Evolutionary conservation across 2,888 invertebrate species (phyloP), one percentile per base, ranked within the genome.

Genomic region (Rhyacophila evoluta): DNA sequence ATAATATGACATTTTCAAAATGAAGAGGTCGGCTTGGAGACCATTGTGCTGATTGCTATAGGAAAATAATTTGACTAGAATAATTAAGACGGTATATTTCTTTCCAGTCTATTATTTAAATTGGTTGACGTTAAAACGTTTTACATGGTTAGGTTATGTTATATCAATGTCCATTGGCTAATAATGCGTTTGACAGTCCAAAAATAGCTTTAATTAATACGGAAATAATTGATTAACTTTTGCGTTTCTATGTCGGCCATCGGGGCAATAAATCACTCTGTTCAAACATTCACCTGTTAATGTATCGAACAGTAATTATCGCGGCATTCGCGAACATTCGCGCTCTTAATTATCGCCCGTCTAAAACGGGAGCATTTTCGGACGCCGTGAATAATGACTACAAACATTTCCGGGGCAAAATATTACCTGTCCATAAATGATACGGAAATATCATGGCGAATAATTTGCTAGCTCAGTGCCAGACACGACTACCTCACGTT

Each of bases 261-360:
- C 10, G 15, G 55, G 2, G 3, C 55, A 19, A 55, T 55, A 55
- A 55, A 55, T 55, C 10, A 25, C 25, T 19, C 19, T 55, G 55
- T 55, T 55, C 55, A 55, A 33, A 19, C 10, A 19, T 55, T 55
- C 55, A 55, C 55, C 55, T 55, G 55, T 55, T 55, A 55, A 19
- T 55, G 55, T 55, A 55, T 55, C 55, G 55, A 55, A 19, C 19
- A 19, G 55, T 55, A 25, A 19, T 25, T 55, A 55, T 55, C 25
- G 6, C 29, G 55, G 25, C 25, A 55, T 55, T 25, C 8, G 19
- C 55, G 25, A 6, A 55, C 55, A 19, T 8, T 4, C 15, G 15
- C 19, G 55, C 55, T 55, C 55, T 55, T 55, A 19, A 55, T 55
- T 55, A 55, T 4, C 55, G 25, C 55, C 15, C 55, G 55, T 55